Evolutionary conservation across 2,113 vertebrate species (phyloP).

Genomic region (Tachysurus fulvidraco): DNA sequence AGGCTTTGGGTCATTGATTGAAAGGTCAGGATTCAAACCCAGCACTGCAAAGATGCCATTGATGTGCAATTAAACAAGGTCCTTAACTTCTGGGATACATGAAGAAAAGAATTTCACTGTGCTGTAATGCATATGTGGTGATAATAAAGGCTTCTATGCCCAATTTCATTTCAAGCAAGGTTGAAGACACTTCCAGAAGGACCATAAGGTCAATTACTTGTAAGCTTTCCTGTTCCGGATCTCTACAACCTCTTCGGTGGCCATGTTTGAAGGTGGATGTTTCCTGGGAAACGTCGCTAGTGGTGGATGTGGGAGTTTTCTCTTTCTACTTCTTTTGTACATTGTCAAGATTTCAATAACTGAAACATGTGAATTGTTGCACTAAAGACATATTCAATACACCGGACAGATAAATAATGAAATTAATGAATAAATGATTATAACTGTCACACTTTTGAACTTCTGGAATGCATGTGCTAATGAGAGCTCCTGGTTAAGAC

Average conservation of each 20-base stretch:
- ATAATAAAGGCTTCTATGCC: too few species aligned
- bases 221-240: not conserved
- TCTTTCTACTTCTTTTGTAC: not conserved
- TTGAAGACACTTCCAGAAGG: not conserved
- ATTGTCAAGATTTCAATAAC: not conserved
- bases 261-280: not conserved
- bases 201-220: not conserved
- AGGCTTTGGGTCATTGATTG: too few species aligned
- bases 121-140: too few species aligned
- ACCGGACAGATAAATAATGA: not conserved
- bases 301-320: not conserved
- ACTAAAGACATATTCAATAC: not conserved
- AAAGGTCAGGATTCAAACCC: too few species aligned
- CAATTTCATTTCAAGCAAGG: not conserved
- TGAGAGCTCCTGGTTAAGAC: not conserved
- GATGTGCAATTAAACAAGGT: too few species aligned
- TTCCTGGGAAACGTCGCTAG: not conserved
- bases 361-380: not conserved
- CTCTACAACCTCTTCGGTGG: not conserved
- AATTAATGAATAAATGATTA: conserved; percentile 13
- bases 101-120: too few species aligned
- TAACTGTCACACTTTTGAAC: not conserved
- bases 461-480: conserved; percentile 24
- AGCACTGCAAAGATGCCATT: too few species aligned
- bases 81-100: too few species aligned